Base-by-base conservation (phyloP, 2,888 invertebrate species). In the Cephalotes varians region DNA sequence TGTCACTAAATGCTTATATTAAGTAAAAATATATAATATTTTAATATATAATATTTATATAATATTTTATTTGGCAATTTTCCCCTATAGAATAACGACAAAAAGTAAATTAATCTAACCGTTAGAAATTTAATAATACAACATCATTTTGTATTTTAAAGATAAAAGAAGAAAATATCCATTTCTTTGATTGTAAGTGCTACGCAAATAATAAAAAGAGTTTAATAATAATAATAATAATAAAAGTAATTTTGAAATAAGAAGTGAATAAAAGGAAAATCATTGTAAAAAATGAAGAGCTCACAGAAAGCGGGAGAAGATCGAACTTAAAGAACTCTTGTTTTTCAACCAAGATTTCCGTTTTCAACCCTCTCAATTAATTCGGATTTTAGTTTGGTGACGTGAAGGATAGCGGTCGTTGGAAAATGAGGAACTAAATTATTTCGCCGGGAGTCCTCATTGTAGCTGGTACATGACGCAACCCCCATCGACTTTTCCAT, bases 391-490 rank as follows among this genome's bases (percentile, higher is more conserved):
- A 82, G 74, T 60, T 65, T 64, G 71, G 37, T 56, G 73, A 83
- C 86, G 79, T 84, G 74, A 86, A 84, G 73, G 83, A 89, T 84
- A 84, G 79, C 79, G 72, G 83, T 85, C 82, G 86, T 84, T 81
- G 80, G 88, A 79, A 82, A 88, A 89, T 60, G 85, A 83, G 51
- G 82, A 85, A 87, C 83, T 88, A 83, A 82, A 88, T 89, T 89
- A 88, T 86, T 85, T 88, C 37, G 31, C 58, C 47, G 54, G 10
- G 40, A 65, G 18, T 72, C 72, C 67, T 58, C 71, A 49, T 58
- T 49, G 49, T 73, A 28, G 51, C 56, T 40, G 54, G 69, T 83
- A 76, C 54, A 77, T 56, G 72, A 25, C n/a, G 64, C 40, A 31
- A 79, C n/a, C 28, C 34, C 60, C 49, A n/a, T 37, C 49, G 79